Conservation (phyloP, 2,113 vertebrate species). For the Petrocephalus microphthalmus region DNA sequence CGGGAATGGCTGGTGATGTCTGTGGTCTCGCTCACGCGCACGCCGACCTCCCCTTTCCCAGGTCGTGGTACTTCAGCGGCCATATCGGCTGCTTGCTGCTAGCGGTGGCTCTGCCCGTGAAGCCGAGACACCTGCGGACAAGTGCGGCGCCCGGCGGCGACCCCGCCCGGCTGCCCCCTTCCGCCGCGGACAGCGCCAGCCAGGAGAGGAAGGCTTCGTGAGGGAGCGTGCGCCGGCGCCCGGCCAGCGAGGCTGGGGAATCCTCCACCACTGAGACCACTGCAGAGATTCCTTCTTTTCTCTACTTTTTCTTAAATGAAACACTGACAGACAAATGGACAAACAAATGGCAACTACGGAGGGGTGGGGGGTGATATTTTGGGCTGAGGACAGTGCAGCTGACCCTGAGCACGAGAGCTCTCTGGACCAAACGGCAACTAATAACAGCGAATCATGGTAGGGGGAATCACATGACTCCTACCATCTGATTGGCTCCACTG, state of each 20-base stretch:
- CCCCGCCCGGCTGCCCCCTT: slow-evolving; percentile 54
- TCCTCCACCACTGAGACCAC: slow-evolving; percentile 13
- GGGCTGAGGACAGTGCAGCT: background rate
- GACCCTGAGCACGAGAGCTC: slow-evolving; percentile 4
- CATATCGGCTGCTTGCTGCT: slow-evolving; percentile 74
- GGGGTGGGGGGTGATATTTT: background rate
- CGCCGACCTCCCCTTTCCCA: slow-evolving; percentile 38
- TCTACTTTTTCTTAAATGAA: slow-evolving; percentile 17
- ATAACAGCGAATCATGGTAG: background rate
- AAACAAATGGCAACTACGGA: background rate
- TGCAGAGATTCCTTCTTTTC: slow-evolving; percentile 8
- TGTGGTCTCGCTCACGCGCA: background rate
- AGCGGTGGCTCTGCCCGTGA: slow-evolving; percentile 69
- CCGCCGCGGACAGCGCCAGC: slow-evolving; percentile 62
- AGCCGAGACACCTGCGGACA: slow-evolving; percentile 66
- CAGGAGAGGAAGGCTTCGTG: slow-evolving; percentile 64
- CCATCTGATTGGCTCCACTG: background rate
- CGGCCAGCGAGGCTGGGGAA: background rate
- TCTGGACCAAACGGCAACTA: background rate
- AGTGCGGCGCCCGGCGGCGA: slow-evolving; percentile 49
- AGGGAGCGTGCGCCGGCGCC: slow-evolving; percentile 26
- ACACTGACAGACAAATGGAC: slow-evolving; percentile 22
- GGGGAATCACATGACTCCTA: background rate
- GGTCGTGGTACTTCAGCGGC: slow-evolving; percentile 82
- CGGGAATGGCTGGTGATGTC: background rate